Base-by-base conservation (phyloP, 2,113 vertebrate genomes). In the Turdus rufiventris region DNA sequence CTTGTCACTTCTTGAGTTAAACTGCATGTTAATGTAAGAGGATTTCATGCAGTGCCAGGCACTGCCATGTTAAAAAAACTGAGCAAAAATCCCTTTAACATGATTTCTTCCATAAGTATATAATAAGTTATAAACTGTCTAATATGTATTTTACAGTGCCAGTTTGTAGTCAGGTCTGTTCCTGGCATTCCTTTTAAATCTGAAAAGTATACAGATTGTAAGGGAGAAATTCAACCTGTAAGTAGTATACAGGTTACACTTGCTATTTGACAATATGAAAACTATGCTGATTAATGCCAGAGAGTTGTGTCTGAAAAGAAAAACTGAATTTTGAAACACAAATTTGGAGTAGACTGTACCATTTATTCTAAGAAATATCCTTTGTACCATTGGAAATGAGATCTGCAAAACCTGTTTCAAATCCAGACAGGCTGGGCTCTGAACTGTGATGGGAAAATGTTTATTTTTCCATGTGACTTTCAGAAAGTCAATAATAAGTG, bases 391-490 rank as follows among this genome's bases (percentile, higher is more conserved):
- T 62, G 67, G 58, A 78, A 88, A 72, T 29, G 25, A 85, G 62
- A 33, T 67, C 60, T 70, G 56, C 29, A 70, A 91, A 85, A 82
- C 20, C 45, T 34, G 10, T 61, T 88, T 91, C 42, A 73, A 73
- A 63, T 93, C 48, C 11, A 11, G 63, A 53, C 29, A 40, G 68
- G 12, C n/a, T 80, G 48, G 36, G 19, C 51, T 73, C 54, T 85
- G 48, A 51, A 66, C 71, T 77, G 40, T 80, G 47, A 74, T 38
- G 47, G 6, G 6, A 70, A 91, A 68, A 65, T 40, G 28, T 91
- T 94, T 91, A 14, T 77, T 96, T 96, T 96, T 88, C 40, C 81
- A 28, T 51, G 40, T 82, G 75, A 70, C 90, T 91, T 88, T 86
- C 21, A 66, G 47, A 73, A 91, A 90, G 88, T 86, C 78, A 88